A percentile compares a stretch with the other conserved stretches of the same genome.
Evolutionary conservation across 2,888 invertebrate genomes (phyloP).

Genomic region (Eupithecia tripunctaria): DNA sequence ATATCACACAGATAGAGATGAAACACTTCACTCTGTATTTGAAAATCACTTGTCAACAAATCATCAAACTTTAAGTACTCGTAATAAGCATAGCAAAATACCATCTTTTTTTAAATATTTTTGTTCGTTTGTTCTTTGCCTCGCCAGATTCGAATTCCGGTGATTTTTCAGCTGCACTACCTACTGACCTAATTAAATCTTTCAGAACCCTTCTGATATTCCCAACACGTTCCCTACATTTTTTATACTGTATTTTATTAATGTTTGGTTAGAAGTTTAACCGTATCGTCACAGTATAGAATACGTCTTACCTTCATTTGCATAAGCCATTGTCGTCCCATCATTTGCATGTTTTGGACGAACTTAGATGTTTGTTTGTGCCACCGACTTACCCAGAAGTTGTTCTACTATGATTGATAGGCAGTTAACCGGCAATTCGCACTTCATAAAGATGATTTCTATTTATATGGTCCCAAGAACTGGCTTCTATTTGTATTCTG

Average conservation of each 20-base stretch:
- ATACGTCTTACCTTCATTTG: conserved; percentile 61
- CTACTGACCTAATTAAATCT: too few relatives aligned
- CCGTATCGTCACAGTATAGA: conserved; percentile 66
- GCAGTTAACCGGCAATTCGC: conserved; percentile 59
- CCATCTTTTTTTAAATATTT: background rate
- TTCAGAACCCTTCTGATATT: conserved; percentile 14
- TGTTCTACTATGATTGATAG: conserved; percentile 72
- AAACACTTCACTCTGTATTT: too few relatives aligned
- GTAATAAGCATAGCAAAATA: too few relatives aligned
- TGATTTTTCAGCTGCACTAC: background rate
- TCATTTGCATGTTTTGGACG: conserved; percentile 65
- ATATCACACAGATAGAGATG: too few relatives aligned
- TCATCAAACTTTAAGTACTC: too few relatives aligned
- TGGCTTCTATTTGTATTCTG: background rate
- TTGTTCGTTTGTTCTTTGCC: background rate
- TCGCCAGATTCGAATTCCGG: background rate
- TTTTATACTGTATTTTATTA: conserved; percentile 45
- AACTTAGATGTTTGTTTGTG: conserved; percentile 63
- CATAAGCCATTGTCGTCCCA: conserved; percentile 61
- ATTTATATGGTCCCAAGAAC: conserved; percentile 24
- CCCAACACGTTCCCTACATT: conserved; percentile 5
- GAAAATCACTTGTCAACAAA: too few relatives aligned
- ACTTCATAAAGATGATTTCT: conserved; percentile 58
- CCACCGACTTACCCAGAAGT: conserved; percentile 67
- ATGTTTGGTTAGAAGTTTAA: conserved; percentile 80